Percentiles rank a stretch among this genome's conserved stretches.
phyloP scores from a whole-genome alignment of 1,140 invertebrate genomes.

The Diplogasteroides magnus region DNA sequence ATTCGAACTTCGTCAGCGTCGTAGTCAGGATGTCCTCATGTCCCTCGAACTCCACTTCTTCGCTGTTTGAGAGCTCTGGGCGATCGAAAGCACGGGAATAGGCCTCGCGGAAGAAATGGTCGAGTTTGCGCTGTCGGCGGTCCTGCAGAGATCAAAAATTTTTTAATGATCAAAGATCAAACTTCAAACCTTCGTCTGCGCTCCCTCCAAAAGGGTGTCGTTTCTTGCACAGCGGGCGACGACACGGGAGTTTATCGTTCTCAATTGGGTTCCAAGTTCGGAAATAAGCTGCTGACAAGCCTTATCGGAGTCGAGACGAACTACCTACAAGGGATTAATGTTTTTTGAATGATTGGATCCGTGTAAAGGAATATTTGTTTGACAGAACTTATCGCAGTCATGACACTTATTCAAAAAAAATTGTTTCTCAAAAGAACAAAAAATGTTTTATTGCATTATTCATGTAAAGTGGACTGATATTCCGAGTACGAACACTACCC shows the following conservation, averaged over 20 bases:
- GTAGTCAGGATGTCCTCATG: slow-evolving; percentile 1
- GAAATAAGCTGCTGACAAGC: background rate
- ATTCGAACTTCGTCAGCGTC: slow-evolving; percentile 27
- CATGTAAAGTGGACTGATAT: no score
- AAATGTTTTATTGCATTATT: no score
- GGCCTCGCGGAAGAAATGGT: slow-evolving; percentile 96
- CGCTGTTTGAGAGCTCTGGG: slow-evolving; percentile 11
- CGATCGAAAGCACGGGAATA: slow-evolving; percentile 67
- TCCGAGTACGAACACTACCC: no score
- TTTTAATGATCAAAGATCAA: background rate
- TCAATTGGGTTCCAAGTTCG: background rate
- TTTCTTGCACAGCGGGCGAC: background rate
- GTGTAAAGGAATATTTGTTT: no score
- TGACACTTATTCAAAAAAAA: no score
- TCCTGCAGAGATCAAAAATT: slow-evolving; percentile 62
- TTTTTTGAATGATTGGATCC: no score
- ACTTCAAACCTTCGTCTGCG: slow-evolving; percentile 70
- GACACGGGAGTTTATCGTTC: background rate
- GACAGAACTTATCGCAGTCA: no score
- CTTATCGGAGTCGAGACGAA: background rate
- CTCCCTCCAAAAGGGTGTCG: slow-evolving; percentile 72
- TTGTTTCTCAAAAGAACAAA: no score
- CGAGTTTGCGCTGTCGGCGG: slow-evolving; percentile 81
- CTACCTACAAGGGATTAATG: background rate
- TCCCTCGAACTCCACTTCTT: background rate